Evolutionary conservation across 2,113 vertebrate genomes (phyloP), one percentile per base, ranked within the genome.

Genomic region (Labeo catla): DNA sequence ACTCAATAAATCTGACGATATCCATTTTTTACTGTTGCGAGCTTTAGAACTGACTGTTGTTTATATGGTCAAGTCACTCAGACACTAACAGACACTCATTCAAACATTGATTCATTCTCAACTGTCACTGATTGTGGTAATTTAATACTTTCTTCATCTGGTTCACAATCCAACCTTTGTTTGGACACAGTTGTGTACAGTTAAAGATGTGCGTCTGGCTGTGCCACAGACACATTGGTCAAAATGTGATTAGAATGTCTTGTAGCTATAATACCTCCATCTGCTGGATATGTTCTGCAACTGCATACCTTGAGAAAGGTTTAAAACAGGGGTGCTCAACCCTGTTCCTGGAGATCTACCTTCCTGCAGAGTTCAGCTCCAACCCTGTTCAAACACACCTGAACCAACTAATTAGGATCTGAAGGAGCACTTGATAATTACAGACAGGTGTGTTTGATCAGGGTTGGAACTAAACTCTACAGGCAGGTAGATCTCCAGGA

Each of bases 61-160:
- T 83, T 83, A 83, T 70, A 39, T 4, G 28, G 28, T 70, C 49
- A 39, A 21, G 49, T 83, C 23, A 57, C 76, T 52, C 76, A 39
- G 76, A 78, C 76, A 57, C 23, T 83, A 52, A 68, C 47, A 39
- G 80, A 82, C 45, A 36, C 45, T 68, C 63, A 39, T 70, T 70
- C 65, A 83, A 39, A 34, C 28, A 39, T 13, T 83, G n/a, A 50
- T 70, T 83, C 23, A 54, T 39, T 50, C 45, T 36, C 13, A 70
- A 36, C 65, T 83, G 81, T 83, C 65, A 39, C 15, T 70, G 47
- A 70, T 47, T 70, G 65, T 47, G 28, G 65, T 83, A 23, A 83
- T 83, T 54, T 70, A 83, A 83, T 70, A 83, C 81, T 39, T 78
- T 78, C 4, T 39, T 34, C 47, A n/a, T 54, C 15, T 83, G 81